phyloP scores from a whole-genome alignment of 1,140 invertebrate genomes.

The Capitella teleta region DNA sequence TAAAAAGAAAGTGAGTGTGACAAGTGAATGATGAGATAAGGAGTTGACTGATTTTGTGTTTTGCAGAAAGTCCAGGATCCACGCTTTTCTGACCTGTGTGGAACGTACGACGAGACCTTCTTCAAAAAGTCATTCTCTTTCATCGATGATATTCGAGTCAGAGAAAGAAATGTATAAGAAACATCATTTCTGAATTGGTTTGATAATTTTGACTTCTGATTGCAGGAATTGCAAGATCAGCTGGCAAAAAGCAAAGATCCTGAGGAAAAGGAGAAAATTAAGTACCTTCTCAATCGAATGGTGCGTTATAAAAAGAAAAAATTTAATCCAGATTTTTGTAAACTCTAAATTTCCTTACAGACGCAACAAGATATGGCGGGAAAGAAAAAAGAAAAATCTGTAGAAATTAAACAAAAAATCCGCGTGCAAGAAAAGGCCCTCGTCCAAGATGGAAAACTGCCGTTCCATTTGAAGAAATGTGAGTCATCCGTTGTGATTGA shows the following conservation, averaged over 20 bases:
- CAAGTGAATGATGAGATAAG: too few relatives aligned
- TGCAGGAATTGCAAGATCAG: constrained; percentile 18
- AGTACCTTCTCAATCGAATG: constrained; percentile 59
- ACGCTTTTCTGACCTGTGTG: constrained; percentile 69
- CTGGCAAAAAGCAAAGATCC: constrained; percentile 42
- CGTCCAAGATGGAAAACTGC: constrained; percentile 54
- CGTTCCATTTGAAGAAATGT: constrained; percentile 70
- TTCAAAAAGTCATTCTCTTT: constrained; percentile 69
- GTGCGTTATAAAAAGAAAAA: constrained; percentile 27
- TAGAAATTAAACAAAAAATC: constrained; percentile 46
- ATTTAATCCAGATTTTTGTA: background rate
- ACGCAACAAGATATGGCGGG: constrained; percentile 57
- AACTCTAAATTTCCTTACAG: constrained; percentile 22
- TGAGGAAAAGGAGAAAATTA: constrained; percentile 55
- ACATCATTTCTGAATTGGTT: too few relatives aligned
- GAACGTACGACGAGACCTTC: constrained; percentile 56
- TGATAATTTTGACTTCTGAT: constrained; percentile 4
- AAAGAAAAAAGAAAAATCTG: constrained; percentile 48
- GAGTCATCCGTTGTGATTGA: constrained; percentile 33
- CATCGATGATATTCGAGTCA: constrained; percentile 46
- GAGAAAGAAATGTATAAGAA: constrained; percentile 30
- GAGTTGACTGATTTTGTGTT: too few relatives aligned
- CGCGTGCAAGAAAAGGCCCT: constrained; percentile 49
- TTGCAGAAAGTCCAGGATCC: too few relatives aligned
- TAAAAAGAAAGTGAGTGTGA: too few relatives aligned